Evolutionary conservation across 2,113 vertebrate species (phyloP).

Genomic region (Daboia siamensis): DNA sequence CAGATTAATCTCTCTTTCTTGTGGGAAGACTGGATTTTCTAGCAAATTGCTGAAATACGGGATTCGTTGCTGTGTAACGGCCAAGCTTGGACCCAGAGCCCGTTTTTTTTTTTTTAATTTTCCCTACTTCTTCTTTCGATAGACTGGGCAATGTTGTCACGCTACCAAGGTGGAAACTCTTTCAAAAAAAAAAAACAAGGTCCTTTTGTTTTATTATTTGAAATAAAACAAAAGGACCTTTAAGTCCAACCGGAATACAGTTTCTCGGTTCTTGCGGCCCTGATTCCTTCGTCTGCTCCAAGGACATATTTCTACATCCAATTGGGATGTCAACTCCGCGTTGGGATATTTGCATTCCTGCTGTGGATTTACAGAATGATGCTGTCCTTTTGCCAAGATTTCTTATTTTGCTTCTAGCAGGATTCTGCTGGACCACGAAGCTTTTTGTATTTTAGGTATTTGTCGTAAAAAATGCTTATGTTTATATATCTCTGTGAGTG

Average conservation of each 20-base stretch:
- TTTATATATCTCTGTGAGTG: neutral
- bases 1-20: conserved; percentile 26
- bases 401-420: neutral
- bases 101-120: neutral
- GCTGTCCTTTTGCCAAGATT: neutral
- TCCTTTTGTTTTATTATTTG: neutral
- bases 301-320: too few relatives aligned
- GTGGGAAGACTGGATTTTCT: conserved; percentile 38
- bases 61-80: conserved; percentile 44
- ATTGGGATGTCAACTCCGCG: neutral
- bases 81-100: neutral
- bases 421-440: neutral
- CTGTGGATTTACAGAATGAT: neutral
- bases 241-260: neutral
- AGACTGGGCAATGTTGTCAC: neutral
- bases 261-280: neutral
- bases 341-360: too few relatives aligned
- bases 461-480: neutral
- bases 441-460: neutral
- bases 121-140: neutral
- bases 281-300: neutral
- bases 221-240: too few relatives aligned
- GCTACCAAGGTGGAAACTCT: neutral
- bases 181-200: neutral
- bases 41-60: conserved; percentile 51